Evolutionary conservation across 2,888 invertebrate species (phyloP), one percentile per base, ranked within the genome.

Genomic region (Apamea monoglypha): DNA sequence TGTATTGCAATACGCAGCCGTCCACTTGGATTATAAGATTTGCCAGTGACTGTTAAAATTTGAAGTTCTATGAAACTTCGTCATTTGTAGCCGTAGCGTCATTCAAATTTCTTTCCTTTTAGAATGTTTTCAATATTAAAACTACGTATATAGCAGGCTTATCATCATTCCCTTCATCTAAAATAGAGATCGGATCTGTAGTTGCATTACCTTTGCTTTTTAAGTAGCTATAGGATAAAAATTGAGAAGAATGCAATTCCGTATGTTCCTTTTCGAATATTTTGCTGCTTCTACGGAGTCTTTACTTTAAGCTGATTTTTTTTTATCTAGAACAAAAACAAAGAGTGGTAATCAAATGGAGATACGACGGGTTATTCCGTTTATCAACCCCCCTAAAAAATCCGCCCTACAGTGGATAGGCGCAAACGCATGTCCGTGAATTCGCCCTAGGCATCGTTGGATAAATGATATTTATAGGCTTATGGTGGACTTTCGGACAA

Each of bases 21-120:
- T 86, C 86, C 86, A 86, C 83, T 86, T 83, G 86, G 73, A 86
- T 83, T 76, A 78, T 86, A 86, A 86, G 86, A 86, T 85, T 80
- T 86, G 61, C 69, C 61, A 68, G 53, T 83, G 69, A 85, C 74
- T 81, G 36, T 76, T 56, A 68, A 67, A 71, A 69, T 67, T 80
- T 78, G 40, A 47, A 70, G 47, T 82, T 56, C 8, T 32, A n/a
- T 76, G 70, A 18, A 68, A 71, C 29, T 73, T 36, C 12, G 56
- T 72, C 12, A 56, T 74, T 78, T 16, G 16, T 77, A 77, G 14
- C 64, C 61, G 63, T 74, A 84, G 76, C 29, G 25, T 74, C 50
- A n/a, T 76, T 71, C 18, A 36, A 66, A 73, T 47, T 36, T 56
- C 0, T 61, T 70, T 80, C 25, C 8, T 84, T 32, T 25, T 80